Percentiles rank a stretch among this genome's conserved stretches.
Evolutionary conservation across 2,113 vertebrate genomes (phyloP).

Genomic region (Arvicanthis niloticus): DNA sequence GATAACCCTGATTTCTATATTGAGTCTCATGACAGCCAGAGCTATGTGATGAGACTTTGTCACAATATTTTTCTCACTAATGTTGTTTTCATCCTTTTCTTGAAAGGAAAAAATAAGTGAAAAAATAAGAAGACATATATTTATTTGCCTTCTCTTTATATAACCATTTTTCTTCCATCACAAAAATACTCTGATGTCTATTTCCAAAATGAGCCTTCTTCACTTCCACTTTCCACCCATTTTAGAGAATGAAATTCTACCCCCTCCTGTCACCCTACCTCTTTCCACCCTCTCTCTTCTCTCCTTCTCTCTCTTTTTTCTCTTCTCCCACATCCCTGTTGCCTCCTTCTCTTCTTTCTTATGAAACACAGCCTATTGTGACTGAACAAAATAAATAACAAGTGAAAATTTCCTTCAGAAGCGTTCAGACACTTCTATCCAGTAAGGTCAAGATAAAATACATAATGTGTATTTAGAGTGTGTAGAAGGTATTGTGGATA

Average conservation of each 20-base stretch:
- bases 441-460: not conserved
- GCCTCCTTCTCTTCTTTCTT: not conserved
- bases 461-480: accelerated
- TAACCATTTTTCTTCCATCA: not conserved
- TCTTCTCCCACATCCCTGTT: no score
- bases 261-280: no score
- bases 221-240: not conserved
- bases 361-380: not conserved
- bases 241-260: not conserved
- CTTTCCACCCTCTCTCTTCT: not conserved
- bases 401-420: not conserved
- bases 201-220: not conserved
- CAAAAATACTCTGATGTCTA: not conserved
- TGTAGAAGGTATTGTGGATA: not conserved
- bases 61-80: not conserved
- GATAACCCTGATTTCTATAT: not conserved
- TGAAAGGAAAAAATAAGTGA: no score
- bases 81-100: not conserved
- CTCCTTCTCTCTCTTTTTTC: not conserved
- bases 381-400: not conserved
- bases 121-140: not conserved
- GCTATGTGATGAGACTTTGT: not conserved
- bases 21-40: not conserved
- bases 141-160: not conserved
- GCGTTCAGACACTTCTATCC: no score